Evolutionary conservation across 2,888 invertebrate genomes (phyloP), one percentile per base, ranked within the genome.

Genomic region (Diplazon laetatorius): DNA sequence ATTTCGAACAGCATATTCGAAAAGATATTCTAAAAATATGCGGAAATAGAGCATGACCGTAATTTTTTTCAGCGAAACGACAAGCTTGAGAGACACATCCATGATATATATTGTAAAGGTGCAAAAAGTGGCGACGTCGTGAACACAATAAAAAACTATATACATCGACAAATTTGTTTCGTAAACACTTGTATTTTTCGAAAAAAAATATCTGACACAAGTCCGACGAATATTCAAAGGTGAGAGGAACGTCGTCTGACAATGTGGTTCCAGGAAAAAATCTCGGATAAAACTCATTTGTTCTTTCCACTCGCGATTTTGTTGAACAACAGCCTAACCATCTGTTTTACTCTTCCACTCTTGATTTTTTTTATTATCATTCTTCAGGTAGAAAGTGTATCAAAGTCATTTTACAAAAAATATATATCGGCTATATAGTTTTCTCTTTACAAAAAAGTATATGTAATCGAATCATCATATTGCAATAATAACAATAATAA

Each of bases 351-450:
- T n/a, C n/a, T n/a, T n/a, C n/a, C n/a, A n/a, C n/a, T n/a, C n/a
- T 30, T 30, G 30, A 2, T 30, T 18, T 9, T 37, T 52, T 39
- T 20, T n/a, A 18, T 50, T 37, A 12, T 10, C 46, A 2, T 39
- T 50, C 14, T 50, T 14, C 14, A 22, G 52, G 30, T 52, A 52
- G 50, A 68, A 50, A n/a, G 60, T 62, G 74, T 74, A 74, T 74
- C 60, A 74, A 74, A 68, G 60, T 74, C 16, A 60, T 55, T 62
- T 62, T 74, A 74, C 74, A 74, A 74, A 68, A 74, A 44, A 74
- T 66, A 66, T 65, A 60, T 63, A 48, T 59, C 46, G 35, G 35
- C 46, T 20, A 65, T 65, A n/a, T 65, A n/a, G 20, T n/a, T 65
- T 65, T 65, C 12, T 39, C 39, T 48, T 50, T 37, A 30, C 12